Conservation (phyloP, 2,113 vertebrate genomes). For the Bolborhynchus lineola region DNA sequence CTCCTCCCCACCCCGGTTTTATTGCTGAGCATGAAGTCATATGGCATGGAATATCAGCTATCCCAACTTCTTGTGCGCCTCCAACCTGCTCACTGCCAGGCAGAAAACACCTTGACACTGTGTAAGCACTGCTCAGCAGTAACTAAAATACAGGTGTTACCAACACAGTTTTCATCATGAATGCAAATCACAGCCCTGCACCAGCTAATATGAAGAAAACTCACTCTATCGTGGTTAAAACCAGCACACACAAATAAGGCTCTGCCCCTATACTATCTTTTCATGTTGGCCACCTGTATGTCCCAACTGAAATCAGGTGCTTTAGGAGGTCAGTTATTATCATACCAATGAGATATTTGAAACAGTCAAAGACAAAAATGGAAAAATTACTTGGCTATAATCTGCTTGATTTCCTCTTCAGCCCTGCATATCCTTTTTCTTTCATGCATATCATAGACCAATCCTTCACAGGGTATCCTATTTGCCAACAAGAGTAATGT, state of each 20-base stretch:
- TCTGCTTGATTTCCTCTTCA: not conserved
- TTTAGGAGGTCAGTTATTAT: not conserved
- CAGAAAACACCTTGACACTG: not conserved
- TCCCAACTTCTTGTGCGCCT: not conserved
- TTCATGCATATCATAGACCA: not conserved
- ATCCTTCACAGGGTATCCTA: not conserved
- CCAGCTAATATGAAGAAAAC: not conserved
- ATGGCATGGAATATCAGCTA: not conserved
- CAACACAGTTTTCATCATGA: not conserved
- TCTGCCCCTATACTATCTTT: not conserved
- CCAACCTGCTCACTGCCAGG: not conserved
- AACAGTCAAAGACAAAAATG: not conserved
- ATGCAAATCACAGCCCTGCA: not conserved
- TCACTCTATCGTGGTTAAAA: not conserved
- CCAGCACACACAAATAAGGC: not conserved
- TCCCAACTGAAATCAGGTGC: not conserved
- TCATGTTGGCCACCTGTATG: not conserved
- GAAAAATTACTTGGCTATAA: not conserved
- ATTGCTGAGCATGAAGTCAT: not conserved
- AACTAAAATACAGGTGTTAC: not conserved
- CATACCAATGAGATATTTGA: not conserved
- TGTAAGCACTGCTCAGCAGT: not conserved
- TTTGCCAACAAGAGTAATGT: not conserved
- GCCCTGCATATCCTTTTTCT: not conserved
- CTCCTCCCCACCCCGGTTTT: too few species aligned